Base-by-base conservation (phyloP, 2,797 vertebrate species). In the Fratercula arctica region DNA sequence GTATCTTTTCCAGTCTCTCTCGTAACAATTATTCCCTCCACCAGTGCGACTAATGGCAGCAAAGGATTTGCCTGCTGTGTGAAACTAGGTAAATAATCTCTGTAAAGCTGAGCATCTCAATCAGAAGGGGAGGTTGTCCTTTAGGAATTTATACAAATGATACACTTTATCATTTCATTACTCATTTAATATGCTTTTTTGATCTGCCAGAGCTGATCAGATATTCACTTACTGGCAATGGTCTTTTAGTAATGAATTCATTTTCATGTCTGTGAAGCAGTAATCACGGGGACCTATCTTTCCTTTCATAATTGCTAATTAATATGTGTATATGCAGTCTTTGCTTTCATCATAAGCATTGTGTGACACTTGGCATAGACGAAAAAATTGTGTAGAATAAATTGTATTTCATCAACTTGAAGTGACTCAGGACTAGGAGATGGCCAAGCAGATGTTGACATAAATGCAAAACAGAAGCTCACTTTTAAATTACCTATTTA, bases 221-320 rank as follows among this genome's bases (percentile, higher is more conserved):
- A 70, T 92, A 77, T 95, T 91, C 63, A 85, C 13, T 81, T 4
- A 0, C 19, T 69, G 45, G 68, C 23, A 75, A 41, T 2, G 3
- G n/a, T 41, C 70, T 91, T 51, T 31, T 80, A 82, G 28, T 91
- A 93, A 95, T 89, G 69, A 92, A 89, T 89, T 95, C 26, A 70
- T 93, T 95, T 93, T 89, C 29, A 63, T 79, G 53, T 76, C 56
- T 48, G 13, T 93, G 35, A 90, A 97, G 82, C 13, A 93, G 61
- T 96, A 95, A 96, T 96, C 78, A 90, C 1, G 24, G 68, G 60
- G 33, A 93, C 70, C 64, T 93, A 43, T 48, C 46, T 48, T 48
- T 89, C 70, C 91, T 88, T 78, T 87, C 77, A 79, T 96, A 97
- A 80, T 85, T 97, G 26, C 90, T 96, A 86, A 96, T 97, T 96